phyloP scores from a whole-genome alignment of 2,113 vertebrate genomes.

The Neogale vison region DNA sequence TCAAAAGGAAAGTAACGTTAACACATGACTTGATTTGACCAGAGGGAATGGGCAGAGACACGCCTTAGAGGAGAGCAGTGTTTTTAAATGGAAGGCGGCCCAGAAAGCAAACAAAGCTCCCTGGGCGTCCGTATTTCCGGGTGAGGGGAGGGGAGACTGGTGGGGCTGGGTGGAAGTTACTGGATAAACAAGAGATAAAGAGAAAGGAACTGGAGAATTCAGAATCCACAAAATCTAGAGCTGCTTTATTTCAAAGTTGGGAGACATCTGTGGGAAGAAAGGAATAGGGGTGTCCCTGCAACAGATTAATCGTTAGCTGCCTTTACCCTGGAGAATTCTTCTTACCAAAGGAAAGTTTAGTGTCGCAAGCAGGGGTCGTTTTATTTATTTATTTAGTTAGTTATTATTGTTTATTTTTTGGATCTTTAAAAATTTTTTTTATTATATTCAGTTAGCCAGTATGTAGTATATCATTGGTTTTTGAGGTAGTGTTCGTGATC shows the following conservation, averaged over 20 bases:
- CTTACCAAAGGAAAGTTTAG: constrained; percentile 29
- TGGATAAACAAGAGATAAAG: constrained; percentile 65
- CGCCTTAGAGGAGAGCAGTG: neutral
- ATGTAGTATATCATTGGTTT: too few species aligned
- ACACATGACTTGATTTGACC: neutral
- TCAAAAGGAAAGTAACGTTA: neutral
- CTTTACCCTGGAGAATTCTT: neutral
- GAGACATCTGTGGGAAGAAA: constrained; percentile 29
- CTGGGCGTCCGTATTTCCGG: neutral
- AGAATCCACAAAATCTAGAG: neutral
- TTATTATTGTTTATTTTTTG: neutral
- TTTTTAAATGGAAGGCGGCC: constrained; percentile 45
- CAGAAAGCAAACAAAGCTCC: constrained; percentile 31
- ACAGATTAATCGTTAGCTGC: neutral
- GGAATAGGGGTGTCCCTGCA: neutral
- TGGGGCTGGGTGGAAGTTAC: constrained; percentile 58
- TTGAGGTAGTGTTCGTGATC: too few species aligned
- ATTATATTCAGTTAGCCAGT: too few species aligned
- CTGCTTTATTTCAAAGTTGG: constrained; percentile 52
- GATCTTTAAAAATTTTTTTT: neutral
- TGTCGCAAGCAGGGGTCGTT: neutral
- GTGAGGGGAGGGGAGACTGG: constrained; percentile 31
- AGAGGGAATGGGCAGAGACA: constrained; percentile 18
- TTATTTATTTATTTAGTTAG: neutral
- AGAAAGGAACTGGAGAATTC: neutral